Conservation (phyloP, 2,113 vertebrate species). For the Pollimyrus isidori region DNA sequence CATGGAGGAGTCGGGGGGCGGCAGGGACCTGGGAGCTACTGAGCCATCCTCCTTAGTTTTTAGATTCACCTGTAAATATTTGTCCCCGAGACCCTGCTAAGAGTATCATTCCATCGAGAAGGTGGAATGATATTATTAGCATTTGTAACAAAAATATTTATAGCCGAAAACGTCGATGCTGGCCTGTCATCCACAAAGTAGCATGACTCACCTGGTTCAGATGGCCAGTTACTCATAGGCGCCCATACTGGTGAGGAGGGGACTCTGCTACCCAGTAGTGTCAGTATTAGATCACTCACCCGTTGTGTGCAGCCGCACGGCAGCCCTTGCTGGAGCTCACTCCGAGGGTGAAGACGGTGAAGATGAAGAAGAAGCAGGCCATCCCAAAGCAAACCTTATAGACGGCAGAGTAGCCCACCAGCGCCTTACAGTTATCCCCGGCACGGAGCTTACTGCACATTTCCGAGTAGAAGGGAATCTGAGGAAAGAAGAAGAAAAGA, state of each 20-base stretch:
- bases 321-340: slow-evolving; percentile 81
- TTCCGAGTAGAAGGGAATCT: slow-evolving; percentile 80
- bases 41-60: not conserved
- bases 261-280: not conserved
- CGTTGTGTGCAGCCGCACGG: slow-evolving; percentile 83
- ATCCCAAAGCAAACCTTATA: slow-evolving; percentile 97
- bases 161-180: not conserved
- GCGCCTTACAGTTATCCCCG: slow-evolving; percentile 74
- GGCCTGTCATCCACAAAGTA: not conserved
- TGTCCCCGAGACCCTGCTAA: not conserved
- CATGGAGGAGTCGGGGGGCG: not conserved
- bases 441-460: slow-evolving; percentile 77
- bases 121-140: not conserved
- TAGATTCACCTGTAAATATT: not conserved
- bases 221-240: not conserved
- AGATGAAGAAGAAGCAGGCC: slow-evolving; percentile 91
- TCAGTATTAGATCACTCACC: slow-evolving; percentile 59
- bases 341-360: slow-evolving; percentile 75
- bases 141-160: not conserved
- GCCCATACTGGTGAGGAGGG: not conserved
- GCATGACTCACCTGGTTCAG: not conserved
- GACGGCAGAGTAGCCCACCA: slow-evolving; percentile 89
- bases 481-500: slow-evolving; percentile 12
- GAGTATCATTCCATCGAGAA: not conserved
- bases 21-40: not conserved